These are phyloP conservation scores for Sakesphorus luctuosus DNA, from an alignment of 2,113 vertebrate species.

Conservation along the genomic window DNA sequence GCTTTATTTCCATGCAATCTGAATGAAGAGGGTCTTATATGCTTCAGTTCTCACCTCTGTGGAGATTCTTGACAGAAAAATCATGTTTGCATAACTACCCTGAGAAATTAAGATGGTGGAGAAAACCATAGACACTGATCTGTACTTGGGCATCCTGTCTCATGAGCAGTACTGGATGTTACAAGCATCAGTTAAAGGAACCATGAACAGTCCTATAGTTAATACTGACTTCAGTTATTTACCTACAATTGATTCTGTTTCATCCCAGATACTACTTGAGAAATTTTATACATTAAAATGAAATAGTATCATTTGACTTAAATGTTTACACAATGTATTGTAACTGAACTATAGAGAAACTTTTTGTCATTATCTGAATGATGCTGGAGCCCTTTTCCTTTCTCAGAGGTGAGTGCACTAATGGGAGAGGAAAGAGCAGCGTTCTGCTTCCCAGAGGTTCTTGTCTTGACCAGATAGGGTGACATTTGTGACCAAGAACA, in stretches of 20 bases:
- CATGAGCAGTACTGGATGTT: background rate
- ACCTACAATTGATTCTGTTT: slow-evolving; percentile 9
- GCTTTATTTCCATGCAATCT: background rate
- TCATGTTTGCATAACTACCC: background rate
- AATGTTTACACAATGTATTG: background rate
- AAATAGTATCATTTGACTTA: background rate
- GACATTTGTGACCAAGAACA: background rate
- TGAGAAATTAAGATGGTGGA: background rate
- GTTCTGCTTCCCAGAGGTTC: background rate
- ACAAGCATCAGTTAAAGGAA: background rate
- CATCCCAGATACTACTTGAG: background rate
- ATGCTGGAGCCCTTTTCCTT: background rate
- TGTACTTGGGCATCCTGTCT: background rate
- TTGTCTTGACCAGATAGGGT: background rate
- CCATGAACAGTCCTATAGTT: background rate
- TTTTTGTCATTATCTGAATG: background rate
- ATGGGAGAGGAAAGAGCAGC: background rate
- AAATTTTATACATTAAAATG: background rate
- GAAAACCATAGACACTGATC: background rate
- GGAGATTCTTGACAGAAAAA: background rate
- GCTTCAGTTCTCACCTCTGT: background rate
- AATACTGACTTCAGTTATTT: slow-evolving; percentile 3
- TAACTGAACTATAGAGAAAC: background rate
- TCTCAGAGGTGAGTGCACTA: background rate
- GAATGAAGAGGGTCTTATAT: background rate